A percentile compares a stretch with the other conserved stretches of the same genome.
Conservation (phyloP, 2,888 invertebrate genomes). For the Euplagia quadripunctaria region DNA sequence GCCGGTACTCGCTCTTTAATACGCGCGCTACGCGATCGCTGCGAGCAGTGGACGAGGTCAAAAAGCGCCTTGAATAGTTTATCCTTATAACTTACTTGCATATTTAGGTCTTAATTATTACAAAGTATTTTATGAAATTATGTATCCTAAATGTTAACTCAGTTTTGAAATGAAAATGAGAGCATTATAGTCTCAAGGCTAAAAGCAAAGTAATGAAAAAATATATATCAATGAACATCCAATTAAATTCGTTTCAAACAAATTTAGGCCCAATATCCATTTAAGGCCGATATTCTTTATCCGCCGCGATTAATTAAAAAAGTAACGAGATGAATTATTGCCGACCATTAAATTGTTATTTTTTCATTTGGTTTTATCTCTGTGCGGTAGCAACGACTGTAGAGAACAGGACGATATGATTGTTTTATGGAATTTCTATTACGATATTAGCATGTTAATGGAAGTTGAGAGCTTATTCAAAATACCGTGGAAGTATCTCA, state of each 20-base stretch:
- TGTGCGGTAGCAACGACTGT: neutral
- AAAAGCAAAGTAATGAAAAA: neutral
- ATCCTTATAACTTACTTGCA: neutral
- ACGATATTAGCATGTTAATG: constrained; percentile 23
- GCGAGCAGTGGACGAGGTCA: neutral
- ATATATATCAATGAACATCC: neutral
- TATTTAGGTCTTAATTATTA: neutral
- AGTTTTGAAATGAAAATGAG: neutral
- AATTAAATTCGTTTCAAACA: constrained; percentile 21
- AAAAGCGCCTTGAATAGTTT: neutral
- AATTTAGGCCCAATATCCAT: constrained; percentile 5
- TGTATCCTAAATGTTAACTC: neutral
- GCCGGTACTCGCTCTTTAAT: neutral
- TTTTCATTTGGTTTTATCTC: constrained; percentile 2
- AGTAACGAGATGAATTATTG: constrained; percentile 9
- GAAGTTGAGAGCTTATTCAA: constrained; percentile 9
- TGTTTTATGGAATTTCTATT: neutral
- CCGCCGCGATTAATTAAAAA: constrained; percentile 15
- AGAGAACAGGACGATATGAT: neutral
- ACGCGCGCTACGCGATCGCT: neutral
- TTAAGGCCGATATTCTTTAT: neutral
- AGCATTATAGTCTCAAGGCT: neutral
- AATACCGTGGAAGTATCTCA: constrained; percentile 1
- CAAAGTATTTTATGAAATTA: neutral
- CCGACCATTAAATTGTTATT: constrained; percentile 3